Conservation (phyloP, 2,888 invertebrate species). For the Anaspis maculata region DNA sequence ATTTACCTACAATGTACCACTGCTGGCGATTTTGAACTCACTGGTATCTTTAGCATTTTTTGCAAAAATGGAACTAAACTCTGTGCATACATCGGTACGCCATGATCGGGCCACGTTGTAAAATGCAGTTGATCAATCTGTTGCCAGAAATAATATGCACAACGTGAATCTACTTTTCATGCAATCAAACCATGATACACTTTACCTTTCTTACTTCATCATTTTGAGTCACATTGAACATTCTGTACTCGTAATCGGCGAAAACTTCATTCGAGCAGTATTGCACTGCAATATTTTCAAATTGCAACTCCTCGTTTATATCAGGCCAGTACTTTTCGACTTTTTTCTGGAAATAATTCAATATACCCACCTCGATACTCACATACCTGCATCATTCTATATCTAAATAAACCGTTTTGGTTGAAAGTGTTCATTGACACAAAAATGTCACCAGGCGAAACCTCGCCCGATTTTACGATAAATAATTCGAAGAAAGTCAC, state of each 20-base stretch:
- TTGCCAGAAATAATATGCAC: constrained; percentile 9
- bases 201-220: constrained; percentile 32
- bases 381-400: too few relatives aligned
- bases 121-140: constrained; percentile 46
- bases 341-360: constrained; percentile 35
- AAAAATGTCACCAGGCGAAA: too few relatives aligned
- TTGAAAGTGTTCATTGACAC: too few relatives aligned
- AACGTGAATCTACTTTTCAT: constrained; percentile 3
- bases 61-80: constrained; percentile 36
- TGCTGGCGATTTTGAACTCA: constrained; percentile 35
- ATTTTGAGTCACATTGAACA: constrained; percentile 27
- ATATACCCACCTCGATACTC: too few relatives aligned
- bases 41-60: constrained; percentile 36
- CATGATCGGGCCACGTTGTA: constrained; percentile 48
- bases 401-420: too few relatives aligned
- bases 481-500: too few relatives aligned
- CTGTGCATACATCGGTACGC: constrained; percentile 38
- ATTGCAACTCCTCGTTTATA: constrained; percentile 35
- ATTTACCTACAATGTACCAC: constrained; percentile 47
- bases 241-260: constrained; percentile 37
- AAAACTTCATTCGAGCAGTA: constrained; percentile 31
- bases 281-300: constrained; percentile 33
- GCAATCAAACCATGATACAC: too few relatives aligned
- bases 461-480: too few relatives aligned
- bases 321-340: constrained; percentile 48